phyloP scores from a whole-genome alignment of 2,888 invertebrate genomes.

The Machimus atricapillus region DNA sequence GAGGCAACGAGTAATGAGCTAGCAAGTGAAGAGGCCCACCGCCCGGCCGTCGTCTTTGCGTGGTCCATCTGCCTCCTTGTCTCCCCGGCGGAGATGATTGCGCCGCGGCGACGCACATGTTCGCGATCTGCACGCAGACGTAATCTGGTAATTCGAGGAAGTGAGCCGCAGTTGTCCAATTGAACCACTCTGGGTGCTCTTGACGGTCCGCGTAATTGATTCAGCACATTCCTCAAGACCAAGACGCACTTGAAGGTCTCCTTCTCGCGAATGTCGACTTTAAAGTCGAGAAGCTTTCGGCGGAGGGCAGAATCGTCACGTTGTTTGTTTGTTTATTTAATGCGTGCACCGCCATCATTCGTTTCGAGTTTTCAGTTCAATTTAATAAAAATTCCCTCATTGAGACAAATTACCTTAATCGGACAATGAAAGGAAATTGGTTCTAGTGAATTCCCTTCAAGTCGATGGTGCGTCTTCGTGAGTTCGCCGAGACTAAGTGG shows the following conservation, averaged over 20 bases:
- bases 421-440: conserved; percentile 13
- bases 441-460: conserved; percentile 8
- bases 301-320: neutral
- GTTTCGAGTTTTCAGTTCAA: conserved; percentile 9
- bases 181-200: neutral
- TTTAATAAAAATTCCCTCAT: conserved; percentile 19
- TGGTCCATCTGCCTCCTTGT: neutral
- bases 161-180: conserved; percentile 11
- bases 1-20: neutral
- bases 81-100: neutral
- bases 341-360: neutral
- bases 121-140: neutral
- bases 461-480: neutral
- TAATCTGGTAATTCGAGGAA: neutral
- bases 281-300: neutral
- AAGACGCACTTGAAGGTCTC: neutral
- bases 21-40: neutral
- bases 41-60: neutral
- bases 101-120: neutral
- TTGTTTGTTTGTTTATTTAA: neutral
- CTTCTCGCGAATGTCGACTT: neutral
- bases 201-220: neutral
- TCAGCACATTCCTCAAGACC: neutral
- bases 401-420: conserved; percentile 21
- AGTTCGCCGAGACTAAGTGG: neutral